Conservation (phyloP, 2,888 invertebrate species). For the Lasius platythorax region DNA sequence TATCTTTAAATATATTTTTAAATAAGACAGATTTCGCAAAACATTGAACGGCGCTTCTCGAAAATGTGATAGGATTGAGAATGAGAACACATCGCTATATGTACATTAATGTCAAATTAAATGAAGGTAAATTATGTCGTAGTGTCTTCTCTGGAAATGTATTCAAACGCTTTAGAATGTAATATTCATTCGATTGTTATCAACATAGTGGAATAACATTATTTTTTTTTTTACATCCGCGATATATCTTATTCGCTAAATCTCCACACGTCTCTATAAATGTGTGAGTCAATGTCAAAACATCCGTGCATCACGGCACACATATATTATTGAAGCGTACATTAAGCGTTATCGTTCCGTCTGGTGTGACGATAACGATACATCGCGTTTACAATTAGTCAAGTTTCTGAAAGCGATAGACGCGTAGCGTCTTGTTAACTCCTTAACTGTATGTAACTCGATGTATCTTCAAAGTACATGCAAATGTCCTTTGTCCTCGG, state of each 20-base stretch:
- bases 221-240: neutral
- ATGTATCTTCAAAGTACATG: slow-evolving; percentile 35
- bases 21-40: neutral
- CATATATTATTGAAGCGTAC: neutral
- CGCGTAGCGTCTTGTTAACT: slow-evolving; percentile 22
- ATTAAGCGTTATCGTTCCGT: slow-evolving; percentile 33
- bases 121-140: neutral
- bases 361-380: slow-evolving; percentile 22
- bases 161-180: neutral
- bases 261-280: neutral
- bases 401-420: slow-evolving; percentile 41
- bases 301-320: neutral
- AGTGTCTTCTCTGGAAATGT: neutral
- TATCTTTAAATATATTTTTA: neutral
- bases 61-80: neutral
- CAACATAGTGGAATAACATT: neutral
- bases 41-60: neutral
- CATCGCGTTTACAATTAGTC: slow-evolving; percentile 19
- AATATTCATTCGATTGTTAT: neutral
- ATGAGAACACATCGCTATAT: neutral
- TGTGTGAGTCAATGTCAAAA: neutral
- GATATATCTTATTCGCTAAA: neutral
- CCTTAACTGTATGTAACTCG: slow-evolving; percentile 36
- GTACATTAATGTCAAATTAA: neutral
- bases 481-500: slow-evolving; percentile 36